Percentiles rank a stretch among this genome's conserved stretches.
phyloP scores from a whole-genome alignment of 2,888 invertebrate genomes.

The Physocephala rufipes region DNA sequence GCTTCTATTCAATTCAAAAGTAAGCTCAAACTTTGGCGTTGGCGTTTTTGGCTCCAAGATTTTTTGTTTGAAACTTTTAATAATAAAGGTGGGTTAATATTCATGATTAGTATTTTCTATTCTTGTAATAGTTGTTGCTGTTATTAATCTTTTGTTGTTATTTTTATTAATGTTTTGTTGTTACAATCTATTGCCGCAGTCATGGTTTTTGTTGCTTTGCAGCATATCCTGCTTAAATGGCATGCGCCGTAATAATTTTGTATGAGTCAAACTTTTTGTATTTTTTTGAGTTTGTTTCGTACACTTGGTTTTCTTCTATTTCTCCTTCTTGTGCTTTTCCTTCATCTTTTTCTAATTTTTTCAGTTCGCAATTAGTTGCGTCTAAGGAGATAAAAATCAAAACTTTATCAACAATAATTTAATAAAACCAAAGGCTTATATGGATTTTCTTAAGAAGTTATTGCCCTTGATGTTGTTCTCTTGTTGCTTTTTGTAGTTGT shows the following conservation, averaged over 20 bases:
- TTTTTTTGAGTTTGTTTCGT: too few relatives aligned
- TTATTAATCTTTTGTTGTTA: too few relatives aligned
- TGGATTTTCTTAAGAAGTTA: slow-evolving; percentile 12
- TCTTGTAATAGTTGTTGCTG: too few relatives aligned
- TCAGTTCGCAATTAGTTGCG: background rate
- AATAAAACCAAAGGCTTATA: background rate
- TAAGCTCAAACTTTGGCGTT: too few relatives aligned
- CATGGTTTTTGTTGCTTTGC: background rate
- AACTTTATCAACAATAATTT: background rate
- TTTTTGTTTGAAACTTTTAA: too few relatives aligned
- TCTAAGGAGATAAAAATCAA: background rate
- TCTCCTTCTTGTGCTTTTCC: too few relatives aligned
- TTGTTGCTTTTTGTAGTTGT: background rate
- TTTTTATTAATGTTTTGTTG: background rate
- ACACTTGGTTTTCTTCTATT: too few relatives aligned
- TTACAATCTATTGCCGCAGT: background rate
- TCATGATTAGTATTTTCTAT: too few relatives aligned
- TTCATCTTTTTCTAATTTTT: too few relatives aligned
- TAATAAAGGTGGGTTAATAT: too few relatives aligned
- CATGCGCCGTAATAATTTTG: background rate
- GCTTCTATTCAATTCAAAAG: too few relatives aligned
- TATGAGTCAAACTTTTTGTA: slow-evolving; percentile 5
- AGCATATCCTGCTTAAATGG: slow-evolving; percentile 7
- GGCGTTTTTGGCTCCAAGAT: too few relatives aligned
- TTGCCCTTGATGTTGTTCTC: slow-evolving; percentile 1